Conservation (phyloP, 2,797 vertebrate species). For the Rhinogobio ventralis region DNA sequence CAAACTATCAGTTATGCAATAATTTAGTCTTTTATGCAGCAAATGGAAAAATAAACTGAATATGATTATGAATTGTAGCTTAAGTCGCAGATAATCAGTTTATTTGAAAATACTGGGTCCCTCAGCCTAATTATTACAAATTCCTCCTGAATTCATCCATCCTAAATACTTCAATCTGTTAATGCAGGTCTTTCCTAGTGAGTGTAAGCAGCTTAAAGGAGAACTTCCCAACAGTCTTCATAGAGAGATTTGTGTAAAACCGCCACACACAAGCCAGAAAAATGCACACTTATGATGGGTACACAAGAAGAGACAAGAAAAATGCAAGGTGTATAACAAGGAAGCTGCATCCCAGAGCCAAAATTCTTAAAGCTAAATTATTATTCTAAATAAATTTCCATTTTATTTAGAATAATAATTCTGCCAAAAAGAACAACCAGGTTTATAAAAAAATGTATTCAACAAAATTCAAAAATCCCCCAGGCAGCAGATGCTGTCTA, state of each 20-base stretch:
- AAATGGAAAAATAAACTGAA: background rate
- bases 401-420: too few species aligned
- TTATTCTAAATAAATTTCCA: background rate
- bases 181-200: conserved; percentile 46
- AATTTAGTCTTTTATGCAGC: background rate
- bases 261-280: conserved; percentile 14
- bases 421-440: background rate
- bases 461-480: background rate
- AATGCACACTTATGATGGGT: conserved; percentile 11
- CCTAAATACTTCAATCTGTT: conserved; percentile 50
- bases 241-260: conserved; percentile 39
- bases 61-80: background rate
- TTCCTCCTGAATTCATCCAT: conserved; percentile 33
- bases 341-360: background rate
- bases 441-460: background rate
- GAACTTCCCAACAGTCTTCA: conserved; percentile 33
- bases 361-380: conserved; percentile 6
- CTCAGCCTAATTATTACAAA: conserved; percentile 9
- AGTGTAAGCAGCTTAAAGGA: conserved; percentile 45
- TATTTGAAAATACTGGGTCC: background rate
- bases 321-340: background rate
- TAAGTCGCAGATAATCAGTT: background rate
- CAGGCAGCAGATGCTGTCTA: background rate
- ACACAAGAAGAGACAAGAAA: conserved; percentile 13
- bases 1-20: background rate